Evolutionary conservation across 2,797 vertebrate species (phyloP), one percentile per base, ranked within the genome.

Genomic region (Enoplosus armatus): DNA sequence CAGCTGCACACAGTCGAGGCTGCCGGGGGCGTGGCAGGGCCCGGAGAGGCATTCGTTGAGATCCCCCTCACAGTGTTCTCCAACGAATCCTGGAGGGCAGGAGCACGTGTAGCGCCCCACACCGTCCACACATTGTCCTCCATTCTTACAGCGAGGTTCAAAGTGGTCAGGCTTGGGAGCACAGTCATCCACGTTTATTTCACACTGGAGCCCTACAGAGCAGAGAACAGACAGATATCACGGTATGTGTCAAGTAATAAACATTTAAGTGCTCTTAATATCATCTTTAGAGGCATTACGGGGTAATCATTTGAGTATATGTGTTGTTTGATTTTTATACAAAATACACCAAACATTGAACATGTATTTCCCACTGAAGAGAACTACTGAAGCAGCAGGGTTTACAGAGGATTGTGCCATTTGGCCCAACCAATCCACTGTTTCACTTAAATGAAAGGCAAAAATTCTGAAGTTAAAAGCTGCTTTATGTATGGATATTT

Each of bases 41-140:
- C 51, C 93, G 14, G 97, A 96, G 4, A 95, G 94, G 80, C 98
- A 99, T 84, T 98, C 97, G 0, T 98, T 98, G 79, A 98, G 94
- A 86, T 98, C 97, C 0, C 97, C 98, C 81, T 99, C 97, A 0
- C 98, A 99, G 71, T 96, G 95, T 72, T 97, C 95, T 2, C 98
- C 98, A 0, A 96, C 96, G 10, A 97, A 99, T 63, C 98, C 98
- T 0, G 95, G 92, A 22, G 94, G 94, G 58, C 98, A 99, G 60
- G 84, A 79, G 66, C 98, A 99, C 0, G 93, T 95, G 88, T 96
- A 98, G 54, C 96, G 95, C 1, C 98, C 97, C 0, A 98, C 91
- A 12, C 95, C 95, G 8, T 99, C 97, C 26, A 97, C 82, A 77
- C 98, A 99, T 89, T 95, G 68, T 18, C 96, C 88, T 66, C 94